Evolutionary conservation across 2,888 invertebrate genomes (phyloP).

Genomic region (Drosophila hawaiiensis): DNA sequence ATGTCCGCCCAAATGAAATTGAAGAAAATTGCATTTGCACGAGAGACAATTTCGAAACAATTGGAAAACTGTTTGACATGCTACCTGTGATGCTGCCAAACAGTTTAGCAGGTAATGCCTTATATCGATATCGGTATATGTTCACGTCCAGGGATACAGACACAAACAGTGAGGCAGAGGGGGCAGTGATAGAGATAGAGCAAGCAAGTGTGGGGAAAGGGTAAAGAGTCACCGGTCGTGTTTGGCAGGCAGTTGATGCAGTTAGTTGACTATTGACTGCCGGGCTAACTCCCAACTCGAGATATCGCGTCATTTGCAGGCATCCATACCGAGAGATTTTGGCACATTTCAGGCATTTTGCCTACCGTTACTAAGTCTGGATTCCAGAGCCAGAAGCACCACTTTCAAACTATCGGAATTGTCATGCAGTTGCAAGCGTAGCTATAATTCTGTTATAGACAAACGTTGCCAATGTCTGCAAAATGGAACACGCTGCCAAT

Average conservation of each 20-base stretch:
- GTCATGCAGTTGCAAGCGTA: conserved; percentile 45
- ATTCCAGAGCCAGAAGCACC: conserved; percentile 30
- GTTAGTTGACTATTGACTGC: conserved; percentile 76
- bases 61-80: conserved; percentile 82
- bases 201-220: conserved; percentile 9
- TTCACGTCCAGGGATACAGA: conserved; percentile 23
- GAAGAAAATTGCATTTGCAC: conserved; percentile 81
- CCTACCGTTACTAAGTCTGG: conserved; percentile 18
- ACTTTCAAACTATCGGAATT: conserved; percentile 28
- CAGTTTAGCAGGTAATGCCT: conserved; percentile 82
- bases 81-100: conserved; percentile 76
- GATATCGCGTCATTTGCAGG: conserved; percentile 78
- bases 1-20: conserved; percentile 78
- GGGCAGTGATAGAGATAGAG: conserved; percentile 3
- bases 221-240: conserved; percentile 45
- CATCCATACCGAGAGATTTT: conserved; percentile 57
- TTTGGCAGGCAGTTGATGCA: conserved; percentile 75
- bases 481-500: conserved; percentile 64
- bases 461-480: conserved; percentile 73
- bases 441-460: conserved; percentile 78
- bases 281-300: conserved; percentile 53
- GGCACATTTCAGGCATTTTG: conserved; percentile 66
- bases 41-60: conserved; percentile 83
- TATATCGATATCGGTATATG: conserved; percentile 73
- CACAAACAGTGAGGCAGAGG: background rate